Conservation (phyloP, 2,113 vertebrate species). For the Odocoileus hemionus region DNA sequence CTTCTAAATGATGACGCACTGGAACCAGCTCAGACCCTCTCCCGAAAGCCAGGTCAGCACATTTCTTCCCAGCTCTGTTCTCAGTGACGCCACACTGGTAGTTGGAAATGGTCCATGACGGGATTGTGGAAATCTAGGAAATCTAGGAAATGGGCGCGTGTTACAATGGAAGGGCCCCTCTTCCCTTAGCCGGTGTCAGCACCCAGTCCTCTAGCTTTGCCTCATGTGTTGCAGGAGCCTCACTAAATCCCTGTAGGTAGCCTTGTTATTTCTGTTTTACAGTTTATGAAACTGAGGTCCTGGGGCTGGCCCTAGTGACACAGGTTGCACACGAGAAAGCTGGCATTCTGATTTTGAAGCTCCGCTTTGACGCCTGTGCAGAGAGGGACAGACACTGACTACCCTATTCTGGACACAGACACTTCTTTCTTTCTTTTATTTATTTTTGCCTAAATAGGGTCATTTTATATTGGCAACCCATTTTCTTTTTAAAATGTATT, state of each 20-base stretch:
- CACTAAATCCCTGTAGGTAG: no score
- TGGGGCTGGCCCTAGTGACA: neutral
- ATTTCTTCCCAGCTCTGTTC: neutral
- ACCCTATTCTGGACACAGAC: neutral
- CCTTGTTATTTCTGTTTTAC: neutral
- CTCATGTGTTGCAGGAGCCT: neutral
- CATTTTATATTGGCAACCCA: neutral
- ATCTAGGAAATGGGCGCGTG: neutral
- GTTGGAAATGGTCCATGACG: neutral
- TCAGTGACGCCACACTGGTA: neutral
- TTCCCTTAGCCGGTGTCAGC: no score
- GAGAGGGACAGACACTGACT: neutral
- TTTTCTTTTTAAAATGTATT: neutral
- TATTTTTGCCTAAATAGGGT: neutral
- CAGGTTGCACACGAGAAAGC: neutral
- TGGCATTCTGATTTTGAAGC: neutral
- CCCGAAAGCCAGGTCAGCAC: neutral
- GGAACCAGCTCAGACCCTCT: neutral
- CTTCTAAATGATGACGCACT: neutral
- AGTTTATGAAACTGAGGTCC: neutral
- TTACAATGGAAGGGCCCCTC: neutral
- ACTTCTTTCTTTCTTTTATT: neutral
- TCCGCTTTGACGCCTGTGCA: neutral
- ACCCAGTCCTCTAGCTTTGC: neutral
- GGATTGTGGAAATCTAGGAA: neutral